A percentile compares a stretch with the other conserved stretches of the same genome.
phyloP scores from a whole-genome alignment of 2,888 invertebrate genomes.

The Shargacucullia verbasci region DNA sequence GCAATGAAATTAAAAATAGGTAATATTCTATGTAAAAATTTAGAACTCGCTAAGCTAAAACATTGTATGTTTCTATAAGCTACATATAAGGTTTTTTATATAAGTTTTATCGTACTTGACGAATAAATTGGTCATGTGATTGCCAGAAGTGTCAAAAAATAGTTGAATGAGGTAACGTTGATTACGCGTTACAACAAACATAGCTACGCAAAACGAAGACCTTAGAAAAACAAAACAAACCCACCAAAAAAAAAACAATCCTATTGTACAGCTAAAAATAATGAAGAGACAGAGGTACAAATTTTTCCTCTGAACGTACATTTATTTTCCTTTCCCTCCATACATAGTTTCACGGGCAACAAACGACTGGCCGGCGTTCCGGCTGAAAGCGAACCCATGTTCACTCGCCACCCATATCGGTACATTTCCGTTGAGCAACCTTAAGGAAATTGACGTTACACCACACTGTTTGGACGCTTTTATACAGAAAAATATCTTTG shows the following conservation, averaged over 20 bases:
- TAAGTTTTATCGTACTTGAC: too few relatives aligned
- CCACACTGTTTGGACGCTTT: conserved; percentile 33
- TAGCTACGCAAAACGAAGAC: too few relatives aligned
- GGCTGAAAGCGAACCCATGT: conserved; percentile 55
- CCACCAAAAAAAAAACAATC: not conserved
- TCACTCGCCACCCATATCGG: conserved; percentile 48
- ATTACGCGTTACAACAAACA: too few relatives aligned
- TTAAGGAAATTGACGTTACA: conserved; percentile 46
- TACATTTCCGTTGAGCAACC: conserved; percentile 61
- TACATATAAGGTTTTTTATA: too few relatives aligned
- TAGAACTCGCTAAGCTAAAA: too few relatives aligned
- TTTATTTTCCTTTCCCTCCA: conserved; percentile 20
- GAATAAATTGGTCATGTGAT: too few relatives aligned
- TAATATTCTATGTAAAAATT: too few relatives aligned
- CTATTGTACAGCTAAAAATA: conserved; percentile 22
- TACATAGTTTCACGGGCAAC: conserved; percentile 23
- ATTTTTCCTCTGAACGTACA: conserved; percentile 9
- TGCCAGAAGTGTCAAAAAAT: too few relatives aligned
- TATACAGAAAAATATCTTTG: conserved; percentile 13
- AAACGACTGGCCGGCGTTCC: conserved; percentile 39
- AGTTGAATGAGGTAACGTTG: too few relatives aligned
- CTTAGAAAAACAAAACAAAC: too few relatives aligned
- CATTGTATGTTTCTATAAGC: too few relatives aligned
- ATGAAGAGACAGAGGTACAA: conserved; percentile 2
- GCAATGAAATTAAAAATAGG: not conserved